Evolutionary conservation across 2,888 invertebrate species (phyloP), one percentile per base, ranked within the genome.

Genomic region (Acholoe squamosa): DNA sequence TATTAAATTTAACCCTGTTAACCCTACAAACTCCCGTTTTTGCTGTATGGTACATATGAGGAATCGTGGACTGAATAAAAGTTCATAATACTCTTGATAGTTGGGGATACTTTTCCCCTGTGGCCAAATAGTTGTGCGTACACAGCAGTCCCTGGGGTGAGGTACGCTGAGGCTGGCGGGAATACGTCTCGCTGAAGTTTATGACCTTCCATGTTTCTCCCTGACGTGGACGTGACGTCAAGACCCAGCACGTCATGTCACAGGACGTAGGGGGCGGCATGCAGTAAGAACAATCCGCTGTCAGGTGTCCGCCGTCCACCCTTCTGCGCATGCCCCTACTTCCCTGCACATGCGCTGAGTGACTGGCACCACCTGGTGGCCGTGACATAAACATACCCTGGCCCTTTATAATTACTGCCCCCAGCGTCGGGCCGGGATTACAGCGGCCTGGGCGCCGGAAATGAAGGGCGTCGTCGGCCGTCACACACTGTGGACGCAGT

Each of bases 361-460:
- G 80, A 80, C 34, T 14, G 22, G 34, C 43, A 34, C 80, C 80
- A 80, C 80, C 80, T 80, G 80, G 80, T 43, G 80, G 80, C 34
- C 34, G 34, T 80, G 80, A 80, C 80, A 80, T 80, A 80, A 80
- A 80, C 80, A 80, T 80, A 80, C 10, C 34, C 80, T 43, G 80
- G 28, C 31, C 34, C 80, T 80, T 80, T 80, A 80, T 80, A 80
- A 80, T 80, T 80, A 80, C 80, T 0, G 80, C 33, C 28, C 34
- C 80, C 43, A 43, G 77, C 33, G 25, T 19, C 22, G 22, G 33
- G 80, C 5, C 71, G 28, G 61, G 22, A 61, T n/a, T n/a, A 3
- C 61, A 19, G 61, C 61, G 22, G 61, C 43, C 43, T 25, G 28
- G 7, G 28, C 5, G 31, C 76, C 76, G 76, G 76, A 76, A 76